These are phyloP conservation scores for Rugalucina vietnamica DNA, from an alignment of 2,888 invertebrate genomes.

Conservation along the genomic window DNA sequence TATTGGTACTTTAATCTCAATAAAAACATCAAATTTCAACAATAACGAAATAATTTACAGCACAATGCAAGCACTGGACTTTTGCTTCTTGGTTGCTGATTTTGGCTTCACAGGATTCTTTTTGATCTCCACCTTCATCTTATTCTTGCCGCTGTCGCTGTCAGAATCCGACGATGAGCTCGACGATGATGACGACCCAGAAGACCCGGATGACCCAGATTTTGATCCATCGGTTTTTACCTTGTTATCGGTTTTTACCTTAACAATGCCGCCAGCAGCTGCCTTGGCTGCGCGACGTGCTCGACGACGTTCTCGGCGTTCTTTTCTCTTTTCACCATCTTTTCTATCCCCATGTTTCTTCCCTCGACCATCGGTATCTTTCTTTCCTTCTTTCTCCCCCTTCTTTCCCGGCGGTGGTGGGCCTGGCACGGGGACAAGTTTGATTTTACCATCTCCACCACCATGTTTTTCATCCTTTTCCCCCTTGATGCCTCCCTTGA, in stretches of 20 bases:
- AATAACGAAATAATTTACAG: constrained; percentile 47
- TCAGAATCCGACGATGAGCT: constrained; percentile 24
- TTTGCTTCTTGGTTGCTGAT: constrained; percentile 20
- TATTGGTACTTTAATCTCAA: no score
- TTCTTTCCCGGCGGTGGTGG: neutral
- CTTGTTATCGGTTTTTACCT: no score
- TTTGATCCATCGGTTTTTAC: no score
- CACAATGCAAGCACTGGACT: constrained; percentile 63
- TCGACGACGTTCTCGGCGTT: no score
- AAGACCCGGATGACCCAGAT: no score
- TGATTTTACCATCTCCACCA: neutral
- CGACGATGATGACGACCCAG: no score
- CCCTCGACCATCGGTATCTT: neutral
- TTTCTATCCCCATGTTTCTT: neutral
- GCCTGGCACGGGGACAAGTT: no score
- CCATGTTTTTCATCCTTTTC: neutral
- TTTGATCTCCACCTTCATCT: constrained; percentile 18
- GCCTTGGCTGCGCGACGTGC: no score
- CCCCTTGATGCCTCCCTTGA: neutral
- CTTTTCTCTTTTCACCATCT: constrained; percentile 3
- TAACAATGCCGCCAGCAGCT: no score
- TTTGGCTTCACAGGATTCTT: constrained; percentile 4
- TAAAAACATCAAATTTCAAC: no score
- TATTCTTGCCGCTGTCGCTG: constrained; percentile 21
- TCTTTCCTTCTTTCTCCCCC: neutral